Conservation (phyloP, 2,888 invertebrate genomes). For the Stramonita haemastoma region DNA sequence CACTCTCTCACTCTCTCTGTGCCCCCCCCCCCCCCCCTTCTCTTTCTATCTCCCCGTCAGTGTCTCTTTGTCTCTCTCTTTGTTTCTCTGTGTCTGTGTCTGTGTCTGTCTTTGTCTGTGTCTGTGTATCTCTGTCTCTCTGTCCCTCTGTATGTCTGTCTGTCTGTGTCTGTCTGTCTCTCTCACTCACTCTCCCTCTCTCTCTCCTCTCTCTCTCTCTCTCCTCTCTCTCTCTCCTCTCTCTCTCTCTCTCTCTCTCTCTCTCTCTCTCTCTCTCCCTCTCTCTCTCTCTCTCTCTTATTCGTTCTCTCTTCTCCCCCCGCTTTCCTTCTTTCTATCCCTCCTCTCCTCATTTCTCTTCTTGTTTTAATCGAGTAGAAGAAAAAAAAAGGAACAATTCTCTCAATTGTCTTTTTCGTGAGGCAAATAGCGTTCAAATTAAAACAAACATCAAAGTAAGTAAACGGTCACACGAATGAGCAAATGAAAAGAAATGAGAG, state of each 20-base stretch:
- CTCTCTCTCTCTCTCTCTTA: background rate
- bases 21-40: background rate
- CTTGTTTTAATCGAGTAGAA: background rate
- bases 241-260: conserved; percentile 4
- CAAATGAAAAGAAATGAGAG: too few species aligned
- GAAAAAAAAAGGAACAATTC: too few species aligned
- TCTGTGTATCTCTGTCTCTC: too few species aligned
- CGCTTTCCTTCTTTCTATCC: background rate
- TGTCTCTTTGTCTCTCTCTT: background rate
- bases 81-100: background rate
- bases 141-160: background rate
- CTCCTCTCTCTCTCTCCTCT: background rate
- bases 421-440: too few species aligned
- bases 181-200: background rate
- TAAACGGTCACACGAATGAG: too few species aligned
- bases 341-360: background rate
- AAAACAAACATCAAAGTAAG: too few species aligned
- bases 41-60: background rate
- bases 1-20: background rate
- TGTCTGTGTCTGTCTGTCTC: background rate
- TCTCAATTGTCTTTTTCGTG: too few species aligned
- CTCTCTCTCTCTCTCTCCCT: conserved; percentile 1
- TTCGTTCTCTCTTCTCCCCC: background rate
- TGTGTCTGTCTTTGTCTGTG: background rate
- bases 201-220: background rate